A percentile compares a stretch with the other conserved stretches of the same genome.
Evolutionary conservation across 1,140 invertebrate species (phyloP).

Genomic region (Daktulosphaira vitifoliae): DNA sequence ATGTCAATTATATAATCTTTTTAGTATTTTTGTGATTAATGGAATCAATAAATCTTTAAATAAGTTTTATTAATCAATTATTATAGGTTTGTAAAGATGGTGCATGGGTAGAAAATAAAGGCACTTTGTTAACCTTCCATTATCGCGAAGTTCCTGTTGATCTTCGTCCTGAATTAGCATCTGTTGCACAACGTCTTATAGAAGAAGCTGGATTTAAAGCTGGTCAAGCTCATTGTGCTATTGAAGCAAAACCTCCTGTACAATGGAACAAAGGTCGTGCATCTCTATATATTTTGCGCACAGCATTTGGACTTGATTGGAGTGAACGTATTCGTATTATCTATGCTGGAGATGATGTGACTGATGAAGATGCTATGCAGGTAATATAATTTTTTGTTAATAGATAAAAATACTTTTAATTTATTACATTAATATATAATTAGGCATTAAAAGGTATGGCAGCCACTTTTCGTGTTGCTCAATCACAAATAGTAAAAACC

Average conservation of each 20-base stretch:
- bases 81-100: conserved; percentile 65
- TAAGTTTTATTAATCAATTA: background rate
- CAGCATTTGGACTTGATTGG: conserved; percentile 84
- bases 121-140: conserved; percentile 76
- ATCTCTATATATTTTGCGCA: conserved; percentile 79
- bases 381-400: conserved; percentile 46
- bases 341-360: conserved; percentile 80
- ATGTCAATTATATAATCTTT: background rate
- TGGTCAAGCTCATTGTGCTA: conserved; percentile 67
- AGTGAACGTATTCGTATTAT: conserved; percentile 81
- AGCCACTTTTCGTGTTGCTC: conserved; percentile 77
- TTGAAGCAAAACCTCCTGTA: conserved; percentile 80
- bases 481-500: conserved; percentile 74
- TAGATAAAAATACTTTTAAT: background rate
- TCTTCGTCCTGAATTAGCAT: conserved; percentile 54
- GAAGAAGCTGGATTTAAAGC: conserved; percentile 65
- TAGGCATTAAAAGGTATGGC: conserved; percentile 82
- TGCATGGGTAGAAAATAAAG: conserved; percentile 88
- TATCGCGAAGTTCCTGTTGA: conserved; percentile 70
- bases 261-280: conserved; percentile 86
- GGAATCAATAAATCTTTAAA: background rate
- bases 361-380: conserved; percentile 85
- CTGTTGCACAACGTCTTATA: conserved; percentile 62
- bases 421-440: conserved; percentile 33
- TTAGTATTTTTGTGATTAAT: background rate